Conservation (phyloP, 1,140 invertebrate species). For the Belonocnema kinseyi region DNA sequence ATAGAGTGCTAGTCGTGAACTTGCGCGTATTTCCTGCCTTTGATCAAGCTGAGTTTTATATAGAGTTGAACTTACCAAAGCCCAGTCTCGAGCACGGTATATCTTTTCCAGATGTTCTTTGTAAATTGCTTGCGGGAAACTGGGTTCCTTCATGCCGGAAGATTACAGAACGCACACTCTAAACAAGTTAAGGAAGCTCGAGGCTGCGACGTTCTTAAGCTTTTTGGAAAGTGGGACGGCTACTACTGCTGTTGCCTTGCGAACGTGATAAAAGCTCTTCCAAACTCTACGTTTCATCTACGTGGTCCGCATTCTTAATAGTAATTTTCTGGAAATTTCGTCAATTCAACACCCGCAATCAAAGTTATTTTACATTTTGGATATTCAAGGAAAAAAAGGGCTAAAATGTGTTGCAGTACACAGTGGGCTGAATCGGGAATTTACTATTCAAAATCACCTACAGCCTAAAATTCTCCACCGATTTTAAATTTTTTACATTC, state of each 20-base stretch:
- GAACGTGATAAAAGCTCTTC: conserved; percentile 9
- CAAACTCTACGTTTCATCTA: conserved; percentile 14
- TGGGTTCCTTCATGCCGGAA: conserved; percentile 21
- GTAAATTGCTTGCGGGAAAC: conserved; percentile 44
- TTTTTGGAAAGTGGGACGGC: conserved; percentile 3
- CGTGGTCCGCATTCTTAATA: conserved; percentile 12
- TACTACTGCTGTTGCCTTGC: conserved; percentile 25
- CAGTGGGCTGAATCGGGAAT: too few relatives aligned
- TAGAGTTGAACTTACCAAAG: not conserved
- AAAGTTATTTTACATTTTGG: too few relatives aligned
- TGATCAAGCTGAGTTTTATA: not conserved
- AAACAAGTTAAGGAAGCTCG: conserved; percentile 31
- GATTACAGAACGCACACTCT: conserved; percentile 33
- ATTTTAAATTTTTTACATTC: too few relatives aligned
- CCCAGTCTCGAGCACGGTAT: conserved; percentile 1
- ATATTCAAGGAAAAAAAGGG: too few relatives aligned
- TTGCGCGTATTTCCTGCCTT: not conserved
- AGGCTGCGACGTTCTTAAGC: conserved; percentile 34
- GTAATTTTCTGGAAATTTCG: conserved; percentile 10
- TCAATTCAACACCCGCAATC: too few relatives aligned
- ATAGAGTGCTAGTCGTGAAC: not conserved
- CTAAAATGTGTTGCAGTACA: too few relatives aligned
- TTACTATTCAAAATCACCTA: too few relatives aligned
- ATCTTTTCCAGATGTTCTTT: conserved; percentile 38
- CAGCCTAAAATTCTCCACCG: too few relatives aligned